These are phyloP conservation scores for Drosophila hamatofila DNA, from an alignment of 2,888 invertebrate genomes.

Conservation along the genomic window DNA sequence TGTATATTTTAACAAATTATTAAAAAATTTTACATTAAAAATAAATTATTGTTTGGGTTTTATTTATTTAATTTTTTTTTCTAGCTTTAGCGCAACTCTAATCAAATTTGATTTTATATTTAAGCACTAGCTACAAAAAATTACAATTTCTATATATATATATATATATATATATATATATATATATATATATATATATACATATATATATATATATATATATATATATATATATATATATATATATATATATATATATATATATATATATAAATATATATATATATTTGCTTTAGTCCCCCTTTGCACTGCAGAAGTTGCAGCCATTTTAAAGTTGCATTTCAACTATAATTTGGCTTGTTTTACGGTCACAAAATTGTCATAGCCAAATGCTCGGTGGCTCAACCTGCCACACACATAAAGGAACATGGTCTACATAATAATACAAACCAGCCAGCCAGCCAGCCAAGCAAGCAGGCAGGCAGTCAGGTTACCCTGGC, in stretches of 20 bases:
- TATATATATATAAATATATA: not conserved
- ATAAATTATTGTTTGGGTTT: no score
- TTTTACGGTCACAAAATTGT: slow-evolving; percentile 45
- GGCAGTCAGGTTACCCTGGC: slow-evolving; percentile 10
- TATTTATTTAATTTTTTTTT: not conserved
- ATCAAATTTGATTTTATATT: slow-evolving; percentile 9
- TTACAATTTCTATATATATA: slow-evolving; percentile 5
- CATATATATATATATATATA: not conserved
- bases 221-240: not conserved
- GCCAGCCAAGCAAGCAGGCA: slow-evolving; percentile 8
- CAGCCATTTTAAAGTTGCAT: slow-evolving; percentile 33
- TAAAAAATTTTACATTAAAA: no score
- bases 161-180: not conserved
- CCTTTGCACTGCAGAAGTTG: slow-evolving; percentile 17
- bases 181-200: not conserved
- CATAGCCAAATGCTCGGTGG: slow-evolving; percentile 52
- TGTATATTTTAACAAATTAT: no score
- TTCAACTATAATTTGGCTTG: slow-evolving; percentile 37
- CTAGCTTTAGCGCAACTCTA: not conserved
- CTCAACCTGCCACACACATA: slow-evolving; percentile 43
- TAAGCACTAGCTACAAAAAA: slow-evolving; percentile 25
- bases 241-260: not conserved
- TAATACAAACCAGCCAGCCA: slow-evolving; percentile 38
- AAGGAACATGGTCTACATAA: slow-evolving; percentile 65
- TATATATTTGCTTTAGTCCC: not conserved